These are phyloP conservation scores for Drosophila trichaetosa DNA, from an alignment of 2,888 invertebrate species.

Conservation along the genomic window DNA sequence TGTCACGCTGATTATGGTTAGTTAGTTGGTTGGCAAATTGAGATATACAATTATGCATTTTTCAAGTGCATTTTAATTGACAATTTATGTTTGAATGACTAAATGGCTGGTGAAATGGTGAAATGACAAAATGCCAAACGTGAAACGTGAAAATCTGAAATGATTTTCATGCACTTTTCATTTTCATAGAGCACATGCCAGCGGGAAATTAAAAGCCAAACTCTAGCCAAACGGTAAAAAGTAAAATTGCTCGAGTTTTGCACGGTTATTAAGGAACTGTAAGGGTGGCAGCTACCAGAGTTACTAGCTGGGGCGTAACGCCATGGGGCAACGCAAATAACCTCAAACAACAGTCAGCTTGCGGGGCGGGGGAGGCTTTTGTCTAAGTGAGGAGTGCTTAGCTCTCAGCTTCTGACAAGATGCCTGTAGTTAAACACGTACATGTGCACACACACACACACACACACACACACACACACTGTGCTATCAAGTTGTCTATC, in stretches of 20 bases:
- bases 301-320: constrained; percentile 33
- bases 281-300: constrained; percentile 26
- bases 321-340: constrained; percentile 21
- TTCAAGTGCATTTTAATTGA: constrained; percentile 55
- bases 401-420: constrained; percentile 50
- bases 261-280: constrained; percentile 50
- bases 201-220: constrained; percentile 63
- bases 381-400: constrained; percentile 55
- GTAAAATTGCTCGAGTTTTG: constrained; percentile 44
- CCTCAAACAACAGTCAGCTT: not conserved
- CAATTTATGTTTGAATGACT: constrained; percentile 31
- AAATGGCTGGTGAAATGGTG: constrained; percentile 10
- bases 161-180: constrained; percentile 52
- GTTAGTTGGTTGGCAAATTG: constrained; percentile 56
- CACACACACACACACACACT: constrained; percentile 46
- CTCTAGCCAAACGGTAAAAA: constrained; percentile 33
- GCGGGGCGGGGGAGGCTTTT: constrained; percentile 28
- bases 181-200: constrained; percentile 47
- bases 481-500: constrained; percentile 67
- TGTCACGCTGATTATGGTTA: constrained; percentile 62
- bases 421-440: constrained; percentile 73
- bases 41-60: constrained; percentile 40
- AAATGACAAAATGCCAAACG: constrained; percentile 34
- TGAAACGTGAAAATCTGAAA: constrained; percentile 10
- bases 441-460: constrained; percentile 42